Evolutionary conservation across 2,888 invertebrate species (phyloP), one percentile per base, ranked within the genome.

Genomic region (Epicampocera succincta): DNA sequence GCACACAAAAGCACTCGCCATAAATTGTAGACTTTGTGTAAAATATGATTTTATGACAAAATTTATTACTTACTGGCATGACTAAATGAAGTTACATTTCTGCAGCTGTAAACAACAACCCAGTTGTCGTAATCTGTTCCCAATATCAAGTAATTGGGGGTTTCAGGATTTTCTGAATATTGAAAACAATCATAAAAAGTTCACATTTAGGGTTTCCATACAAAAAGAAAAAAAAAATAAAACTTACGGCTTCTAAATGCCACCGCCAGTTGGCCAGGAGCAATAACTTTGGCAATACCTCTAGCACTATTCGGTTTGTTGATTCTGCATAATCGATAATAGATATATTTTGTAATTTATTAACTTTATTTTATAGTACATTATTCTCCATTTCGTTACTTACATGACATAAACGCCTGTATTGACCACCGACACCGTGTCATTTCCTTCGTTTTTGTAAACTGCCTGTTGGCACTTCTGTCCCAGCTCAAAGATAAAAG

Each of bases 381-480:
- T 9, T 33, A 13, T 8, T 2, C 9, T 25, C n/a, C n/a, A 60
- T 3, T 42, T 13, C 29, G 60, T 1, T 17, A 87, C 89, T 87
- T 56, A 90, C 90, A 89, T 58, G 56, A 85, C 75, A 77, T 85
- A 88, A 21, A 90, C 85, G 9, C 86, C 89, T 19, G 90, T 90
- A 85, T 93, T 93, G 4, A 90, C 84, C 0, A 93, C 93, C 0
- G 91, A 90, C 0, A 93, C 89, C 0, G 90, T 89, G 3, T 90
- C 91, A 60, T 92, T 93, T 85, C 88, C 92, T 85, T 86, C 91
- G 81, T 85, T 86, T 83, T 87, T 88, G 89, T 95, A 96, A 77
- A 93, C 92, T 0, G 95, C 95, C 2, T 94, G 94, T 66, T 95
- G 93, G 88, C 96, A 96, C 87, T 94, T 94, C 38, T 95, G 95